Evolutionary conservation across 2,113 vertebrate species (phyloP).

Genomic region (Dinomys branickii): DNA sequence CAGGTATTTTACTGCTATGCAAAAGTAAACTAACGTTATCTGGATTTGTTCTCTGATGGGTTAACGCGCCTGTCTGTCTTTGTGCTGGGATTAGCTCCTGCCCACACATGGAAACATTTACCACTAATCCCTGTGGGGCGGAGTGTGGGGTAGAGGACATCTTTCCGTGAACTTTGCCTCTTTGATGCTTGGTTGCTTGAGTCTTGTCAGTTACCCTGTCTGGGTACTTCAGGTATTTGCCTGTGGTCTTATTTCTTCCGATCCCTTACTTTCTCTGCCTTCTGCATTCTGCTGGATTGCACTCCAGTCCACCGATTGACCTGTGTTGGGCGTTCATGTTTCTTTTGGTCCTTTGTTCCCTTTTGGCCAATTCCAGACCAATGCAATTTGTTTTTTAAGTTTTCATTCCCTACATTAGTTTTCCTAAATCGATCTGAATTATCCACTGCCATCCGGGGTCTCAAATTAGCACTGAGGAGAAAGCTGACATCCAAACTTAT

Average conservation of each 20-base stretch:
- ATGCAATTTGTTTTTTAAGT: not conserved
- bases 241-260: not conserved
- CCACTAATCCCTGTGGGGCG: not conserved
- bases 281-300: not conserved
- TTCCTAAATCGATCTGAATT: not conserved
- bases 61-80: not conserved
- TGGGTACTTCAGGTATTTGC: not conserved
- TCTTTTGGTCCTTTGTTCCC: conserved; percentile 1
- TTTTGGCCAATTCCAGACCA: conserved; percentile 19
- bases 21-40: not conserved
- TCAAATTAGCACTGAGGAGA: not conserved
- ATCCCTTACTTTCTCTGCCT: not conserved
- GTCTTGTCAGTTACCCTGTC: not conserved
- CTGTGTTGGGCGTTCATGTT: not conserved
- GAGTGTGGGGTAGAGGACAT: not conserved
- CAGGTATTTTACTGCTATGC: too few relatives aligned
- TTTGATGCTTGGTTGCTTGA: not conserved
- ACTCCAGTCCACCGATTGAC: not conserved
- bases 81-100: not conserved
- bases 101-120: not conserved
- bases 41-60: not conserved
- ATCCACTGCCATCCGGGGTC: not conserved
- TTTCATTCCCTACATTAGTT: not conserved
- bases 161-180: not conserved
- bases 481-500: not conserved